A percentile compares a stretch with the other conserved stretches of the same genome.
Conservation (phyloP, 2,113 vertebrate species). For the Chrysochloris asiatica region DNA sequence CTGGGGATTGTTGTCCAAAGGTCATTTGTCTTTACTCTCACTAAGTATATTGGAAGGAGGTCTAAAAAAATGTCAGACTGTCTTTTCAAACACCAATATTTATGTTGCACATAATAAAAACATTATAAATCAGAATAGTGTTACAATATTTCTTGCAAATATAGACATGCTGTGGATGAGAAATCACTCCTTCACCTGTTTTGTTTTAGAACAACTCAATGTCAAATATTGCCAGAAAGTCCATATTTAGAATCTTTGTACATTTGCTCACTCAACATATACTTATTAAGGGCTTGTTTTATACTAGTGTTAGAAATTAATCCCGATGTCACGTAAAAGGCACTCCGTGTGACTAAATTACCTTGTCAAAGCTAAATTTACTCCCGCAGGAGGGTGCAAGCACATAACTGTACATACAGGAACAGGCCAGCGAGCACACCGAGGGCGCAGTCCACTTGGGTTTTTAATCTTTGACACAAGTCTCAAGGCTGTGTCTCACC, state of each 20-base stretch:
- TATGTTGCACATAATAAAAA: neutral
- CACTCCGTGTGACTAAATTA: no score
- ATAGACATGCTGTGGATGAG: neutral
- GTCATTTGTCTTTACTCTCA: constrained; percentile 2
- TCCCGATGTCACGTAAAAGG: no score
- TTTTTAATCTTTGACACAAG: no score
- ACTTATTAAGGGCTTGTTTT: no score
- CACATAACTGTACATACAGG: no score
- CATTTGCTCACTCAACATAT: neutral
- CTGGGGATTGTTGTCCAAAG: constrained; percentile 5
- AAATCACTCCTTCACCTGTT: neutral
- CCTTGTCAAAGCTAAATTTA: no score
- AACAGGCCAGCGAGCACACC: no score
- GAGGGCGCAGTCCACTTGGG: no score
- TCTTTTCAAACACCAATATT: neutral
- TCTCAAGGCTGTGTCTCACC: no score
- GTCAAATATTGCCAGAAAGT: neutral
- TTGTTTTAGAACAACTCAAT: neutral
- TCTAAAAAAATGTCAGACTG: constrained; percentile 1
- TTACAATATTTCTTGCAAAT: neutral
- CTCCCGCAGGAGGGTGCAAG: no score
- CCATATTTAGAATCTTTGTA: neutral
- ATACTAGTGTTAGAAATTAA: no score
- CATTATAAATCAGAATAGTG: neutral
- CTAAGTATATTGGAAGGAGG: neutral